Evolutionary conservation across 2,888 invertebrate species (phyloP), one percentile per base, ranked within the genome.

Genomic region (Clanis bilineata): DNA sequence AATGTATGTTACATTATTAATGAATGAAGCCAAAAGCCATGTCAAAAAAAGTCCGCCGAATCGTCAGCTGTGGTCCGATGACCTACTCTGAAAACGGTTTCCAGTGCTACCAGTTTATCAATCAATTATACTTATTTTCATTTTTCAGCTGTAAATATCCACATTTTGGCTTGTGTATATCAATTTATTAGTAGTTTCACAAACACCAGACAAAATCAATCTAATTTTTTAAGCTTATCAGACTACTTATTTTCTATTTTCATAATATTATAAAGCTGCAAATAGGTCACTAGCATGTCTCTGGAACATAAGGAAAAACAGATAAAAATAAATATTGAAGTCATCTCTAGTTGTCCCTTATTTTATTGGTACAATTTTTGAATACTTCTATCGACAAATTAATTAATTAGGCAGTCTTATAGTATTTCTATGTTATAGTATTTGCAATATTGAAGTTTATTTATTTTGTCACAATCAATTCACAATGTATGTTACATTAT

Each of bases 21-120:
- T 90, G 88, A 88, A 88, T 87, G 87, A 91, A 90, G 86, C 87
- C 86, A 88, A 89, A 87, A 88, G 86, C 83, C 83, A 83, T 91
- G 89, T 88, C 90, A 90, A 89, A 91, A 89, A 90, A 90, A 90
- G 85, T 87, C 85, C 88, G 89, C 89, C 83, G 87, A 88, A 86
- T 87, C 80, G 82, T 85, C 83, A 83, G 79, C 78, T 80, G 79
- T 80, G 72, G 77, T 77, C 74, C 80, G 77, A 77, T 79, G 79
- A 79, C 80, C 80, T 74, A 77, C 68, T 74, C 71, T 60, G 58
- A 60, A 63, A 66, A 68, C 69, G 66, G 67, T 67, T 56, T 58
- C 51, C 68, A 69, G 68, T 68, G 71, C 62, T 67, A 65, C 64
- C 62, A 70, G 61, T 69, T 64, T 62, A 62, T 59, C 61, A 36